phyloP scores from a whole-genome alignment of 1,140 invertebrate genomes.

The Colletes gigas region DNA sequence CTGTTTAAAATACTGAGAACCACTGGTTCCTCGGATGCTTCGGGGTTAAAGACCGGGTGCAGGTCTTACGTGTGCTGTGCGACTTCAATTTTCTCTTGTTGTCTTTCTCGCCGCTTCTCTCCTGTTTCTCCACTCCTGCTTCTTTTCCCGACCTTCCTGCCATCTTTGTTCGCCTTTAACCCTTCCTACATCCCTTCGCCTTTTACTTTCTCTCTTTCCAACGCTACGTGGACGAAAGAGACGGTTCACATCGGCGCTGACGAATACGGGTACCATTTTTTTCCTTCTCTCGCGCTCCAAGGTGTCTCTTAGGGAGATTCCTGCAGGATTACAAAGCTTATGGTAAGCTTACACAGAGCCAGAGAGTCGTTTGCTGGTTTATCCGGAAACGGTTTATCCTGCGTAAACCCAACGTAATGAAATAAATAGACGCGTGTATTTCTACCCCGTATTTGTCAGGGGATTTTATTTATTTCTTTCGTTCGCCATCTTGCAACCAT shows the following conservation, averaged over 20 bases:
- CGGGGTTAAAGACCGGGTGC: conserved; percentile 70
- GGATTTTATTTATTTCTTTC: not conserved
- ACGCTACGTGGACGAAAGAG: conserved; percentile 34
- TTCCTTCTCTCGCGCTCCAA: not conserved
- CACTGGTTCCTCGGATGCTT: conserved; percentile 56
- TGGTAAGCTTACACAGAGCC: conserved; percentile 1
- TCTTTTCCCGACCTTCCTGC: conserved; percentile 24
- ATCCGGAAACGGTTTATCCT: conserved; percentile 11
- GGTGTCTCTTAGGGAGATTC: conserved; percentile 48
- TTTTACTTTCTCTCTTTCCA: conserved; percentile 35
- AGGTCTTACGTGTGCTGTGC: conserved; percentile 66
- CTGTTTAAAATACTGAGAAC: conserved; percentile 40
- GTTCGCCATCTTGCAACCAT: no score
- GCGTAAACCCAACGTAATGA: conserved; percentile 24
- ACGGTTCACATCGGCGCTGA: conserved; percentile 58
- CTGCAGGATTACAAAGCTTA: conserved; percentile 35
- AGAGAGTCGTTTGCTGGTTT: not conserved
- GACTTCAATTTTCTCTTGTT: conserved; percentile 67
- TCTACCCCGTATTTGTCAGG: not conserved
- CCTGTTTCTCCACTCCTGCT: conserved; percentile 26
- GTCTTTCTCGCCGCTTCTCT: conserved; percentile 44
- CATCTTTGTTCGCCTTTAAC: conserved; percentile 18
- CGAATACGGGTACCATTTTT: conserved; percentile 35
- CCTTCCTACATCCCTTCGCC: conserved; percentile 16
- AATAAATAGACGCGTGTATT: not conserved